Base-by-base conservation (phyloP, 2,797 vertebrate genomes). In the Martes flavigula region DNA sequence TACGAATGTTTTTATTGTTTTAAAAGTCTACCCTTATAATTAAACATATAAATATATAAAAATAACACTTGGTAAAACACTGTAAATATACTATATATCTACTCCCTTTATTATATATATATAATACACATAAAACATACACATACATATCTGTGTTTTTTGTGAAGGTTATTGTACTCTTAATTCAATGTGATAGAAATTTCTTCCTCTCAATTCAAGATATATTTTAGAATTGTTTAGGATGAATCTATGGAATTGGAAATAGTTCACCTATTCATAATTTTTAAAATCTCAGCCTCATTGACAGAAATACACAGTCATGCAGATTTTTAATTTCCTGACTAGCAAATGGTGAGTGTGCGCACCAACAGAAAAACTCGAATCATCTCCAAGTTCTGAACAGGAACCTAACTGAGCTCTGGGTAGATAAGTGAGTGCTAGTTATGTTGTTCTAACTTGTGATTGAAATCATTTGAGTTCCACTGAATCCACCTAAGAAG, bases 401-500 rank as follows among this genome's bases (percentile, higher is more conserved):
- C 3, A 30, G 35, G n/a, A 35, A 85, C 70, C 54, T 78, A 43
- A 60, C 60, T 87, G 56, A 81, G 77, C 48, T 96, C 68, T 87
- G 73, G 90, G 78, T 77, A 66, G 46, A 17, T 60, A 82, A 95
- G 48, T 14, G 72, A 88, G 54, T 87, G 23, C 58, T 51, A 90
- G 72, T 85, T 46, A 18, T 2, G 15, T 78, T 87, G 87, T 75
- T 35, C 83, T 96, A 90, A 78, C 46, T 95, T 77, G 20, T 90
- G 79, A 95, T 56, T 96, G 60, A 96, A 90, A 94, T 95, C 64
- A 92, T 38, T 79, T 93, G 83, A 27, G 32, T 84, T 81, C 82
- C 54, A 51, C 70, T 7, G 66, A 92, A 92, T 91, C 58, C 18
- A 83, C 51, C 64, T 15, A 75, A 77, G 51, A 75, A 90, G 82